Percentiles rank a stretch among this genome's conserved stretches.
These are phyloP conservation scores for Amblyjoppa proteus DNA, from an alignment of 2,888 invertebrate genomes.

Conservation along the genomic window DNA sequence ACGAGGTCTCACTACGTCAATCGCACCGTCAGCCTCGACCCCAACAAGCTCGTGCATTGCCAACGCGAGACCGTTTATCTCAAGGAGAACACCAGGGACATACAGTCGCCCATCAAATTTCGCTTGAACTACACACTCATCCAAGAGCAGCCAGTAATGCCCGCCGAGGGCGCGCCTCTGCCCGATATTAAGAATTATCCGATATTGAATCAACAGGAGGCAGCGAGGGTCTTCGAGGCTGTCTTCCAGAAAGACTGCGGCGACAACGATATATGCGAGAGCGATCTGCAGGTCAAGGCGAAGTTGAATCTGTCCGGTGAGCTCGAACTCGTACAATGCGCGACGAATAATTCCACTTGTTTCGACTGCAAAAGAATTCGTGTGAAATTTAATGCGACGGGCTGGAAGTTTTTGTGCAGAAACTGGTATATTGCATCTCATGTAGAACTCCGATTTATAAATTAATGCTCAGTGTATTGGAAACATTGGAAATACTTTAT, in stretches of 20 bases:
- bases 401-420: too few species aligned
- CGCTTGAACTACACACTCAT: slow-evolving; percentile 93
- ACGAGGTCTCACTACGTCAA: slow-evolving; percentile 88
- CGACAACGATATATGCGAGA: slow-evolving; percentile 94
- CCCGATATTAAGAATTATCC: slow-evolving; percentile 93
- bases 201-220: slow-evolving; percentile 95
- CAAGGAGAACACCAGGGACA: slow-evolving; percentile 94
- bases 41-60: slow-evolving; percentile 88
- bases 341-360: too few species aligned
- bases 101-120: slow-evolving; percentile 95
- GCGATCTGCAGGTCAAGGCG: slow-evolving; percentile 90
- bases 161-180: slow-evolving; percentile 86
- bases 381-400: too few species aligned
- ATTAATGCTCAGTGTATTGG: too few species aligned
- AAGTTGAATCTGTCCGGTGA: slow-evolving; percentile 87
- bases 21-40: slow-evolving; percentile 88
- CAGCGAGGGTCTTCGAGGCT: slow-evolving; percentile 92
- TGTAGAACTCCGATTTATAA: too few species aligned
- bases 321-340: not conserved
- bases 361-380: too few species aligned
- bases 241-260: slow-evolving; percentile 97
- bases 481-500: too few species aligned
- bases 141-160: slow-evolving; percentile 88
- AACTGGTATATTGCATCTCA: too few species aligned
- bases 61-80: slow-evolving; percentile 93